Evolutionary conservation across 2,888 invertebrate genomes (phyloP), one percentile per base, ranked within the genome.

Genomic region (Morpho helenor): DNA sequence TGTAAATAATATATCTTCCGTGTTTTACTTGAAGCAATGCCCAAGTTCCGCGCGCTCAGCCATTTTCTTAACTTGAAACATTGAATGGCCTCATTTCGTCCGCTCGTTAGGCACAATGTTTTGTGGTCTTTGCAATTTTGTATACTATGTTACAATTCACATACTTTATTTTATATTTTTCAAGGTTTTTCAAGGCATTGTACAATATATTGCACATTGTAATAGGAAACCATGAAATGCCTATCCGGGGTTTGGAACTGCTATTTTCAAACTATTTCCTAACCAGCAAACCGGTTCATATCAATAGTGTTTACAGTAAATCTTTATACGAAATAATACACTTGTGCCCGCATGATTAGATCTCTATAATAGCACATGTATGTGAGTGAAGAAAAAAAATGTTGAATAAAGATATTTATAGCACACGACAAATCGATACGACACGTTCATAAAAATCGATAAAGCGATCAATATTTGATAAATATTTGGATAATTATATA

Each of bases 1-100:
- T 39, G 44, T 52, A 23, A 42, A 52, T 3, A 7, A 8, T 31
- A 56, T 55, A 57, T 63, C 57, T 72, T 70, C 70, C 72, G 67
- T 61, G 70, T 69, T 69, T 57, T 59, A 56, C 54, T 61, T 52
- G 45, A 57, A 55, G 56, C 68, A 68, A 69, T 68, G 68, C 66
- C 70, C 67, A 59, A 69, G 65, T 65, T 69, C 63, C 52, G 69
- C 66, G 58, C 10, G 9, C 66, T 68, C 65, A 69, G 72, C 67
- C 57, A 54, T 57, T 54, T 47, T 60, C 57, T 55, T 53, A 53
- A 40, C 39, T 52, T 39, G 61, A 51, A 44, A 49, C 58, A 51
- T 54, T 49, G 48, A 40, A 42, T 59, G 60, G n/a, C 62, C 62
- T 60, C 60, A 60, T 59, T 62, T 54, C 31, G 10, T 49, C 48